phyloP scores from a whole-genome alignment of 2,888 invertebrate species.

The Cheilosia soror region DNA sequence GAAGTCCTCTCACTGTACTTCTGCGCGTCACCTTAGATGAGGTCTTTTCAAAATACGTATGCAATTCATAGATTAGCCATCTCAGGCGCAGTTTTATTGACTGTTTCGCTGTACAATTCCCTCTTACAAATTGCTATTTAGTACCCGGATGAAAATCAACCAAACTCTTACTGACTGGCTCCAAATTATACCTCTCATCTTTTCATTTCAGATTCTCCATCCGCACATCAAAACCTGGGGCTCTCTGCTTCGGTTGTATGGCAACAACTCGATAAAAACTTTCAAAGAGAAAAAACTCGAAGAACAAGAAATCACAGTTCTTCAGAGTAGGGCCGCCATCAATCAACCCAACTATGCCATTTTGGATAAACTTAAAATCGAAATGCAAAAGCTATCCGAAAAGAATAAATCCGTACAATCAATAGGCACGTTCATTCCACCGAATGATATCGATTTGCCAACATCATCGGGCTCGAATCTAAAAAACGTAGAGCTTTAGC shows the following conservation, averaged over 20 bases:
- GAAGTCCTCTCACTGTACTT: no score
- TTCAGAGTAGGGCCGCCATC: slow-evolving; percentile 94
- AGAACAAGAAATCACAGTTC: slow-evolving; percentile 95
- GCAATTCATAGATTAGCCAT: no score
- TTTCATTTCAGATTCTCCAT: slow-evolving; percentile 89
- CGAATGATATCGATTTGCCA: slow-evolving; percentile 87
- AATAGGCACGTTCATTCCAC: slow-evolving; percentile 88
- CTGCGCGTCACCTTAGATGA: no score
- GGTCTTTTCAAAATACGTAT: no score
- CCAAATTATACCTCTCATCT: background rate
- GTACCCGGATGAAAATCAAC: no score
- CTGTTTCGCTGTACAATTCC: no score
- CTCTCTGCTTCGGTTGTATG: slow-evolving; percentile 95
- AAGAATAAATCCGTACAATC: slow-evolving; percentile 86
- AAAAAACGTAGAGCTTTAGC: slow-evolving; percentile 90
- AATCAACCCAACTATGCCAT: slow-evolving; percentile 97
- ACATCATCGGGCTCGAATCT: slow-evolving; percentile 90
- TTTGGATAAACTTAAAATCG: slow-evolving; percentile 91
- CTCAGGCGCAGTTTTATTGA: no score
- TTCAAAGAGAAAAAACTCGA: slow-evolving; percentile 96
- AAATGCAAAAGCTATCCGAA: slow-evolving; percentile 91
- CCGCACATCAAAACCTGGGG: slow-evolving; percentile 98
- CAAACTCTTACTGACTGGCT: no score
- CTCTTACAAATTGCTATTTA: no score
- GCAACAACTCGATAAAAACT: slow-evolving; percentile 94